phyloP scores from a whole-genome alignment of 1,140 invertebrate species.

The Anagrus nilaparvatae region DNA sequence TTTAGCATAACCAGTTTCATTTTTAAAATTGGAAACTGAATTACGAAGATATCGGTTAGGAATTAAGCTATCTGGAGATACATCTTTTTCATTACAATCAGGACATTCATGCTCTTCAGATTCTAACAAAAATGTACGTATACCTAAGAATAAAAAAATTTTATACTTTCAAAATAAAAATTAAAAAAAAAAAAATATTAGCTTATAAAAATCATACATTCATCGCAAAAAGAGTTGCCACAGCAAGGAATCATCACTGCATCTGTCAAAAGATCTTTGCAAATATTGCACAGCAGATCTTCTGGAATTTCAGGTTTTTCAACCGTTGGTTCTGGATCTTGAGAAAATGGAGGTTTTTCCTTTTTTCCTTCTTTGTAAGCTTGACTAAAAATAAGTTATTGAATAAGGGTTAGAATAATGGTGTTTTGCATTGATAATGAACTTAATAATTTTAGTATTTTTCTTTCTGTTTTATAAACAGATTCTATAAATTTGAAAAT shows the following conservation, averaged over 20 bases:
- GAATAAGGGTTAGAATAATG: not conserved
- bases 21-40: conserved; percentile 79
- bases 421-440: not conserved
- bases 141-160: conserved; percentile 50
- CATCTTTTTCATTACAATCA: conserved; percentile 82
- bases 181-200: conserved; percentile 13
- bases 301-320: conserved; percentile 74
- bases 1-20: conserved; percentile 74
- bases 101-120: conserved; percentile 93
- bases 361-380: conserved; percentile 68
- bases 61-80: conserved; percentile 85
- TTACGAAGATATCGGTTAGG: conserved; percentile 85
- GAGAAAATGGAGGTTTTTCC: conserved; percentile 52
- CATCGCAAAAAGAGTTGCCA: conserved; percentile 95
- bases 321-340: conserved; percentile 44
- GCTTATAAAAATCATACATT: conserved; percentile 60
- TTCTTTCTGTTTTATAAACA: not conserved
- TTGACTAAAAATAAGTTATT: conserved; percentile 46
- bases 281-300: conserved; percentile 83
- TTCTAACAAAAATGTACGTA: conserved; percentile 76
- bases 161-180: conserved; percentile 6
- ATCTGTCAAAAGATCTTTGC: conserved; percentile 87
- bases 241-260: conserved; percentile 96
- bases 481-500: conserved; percentile 5
- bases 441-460: not conserved